Percentiles rank a stretch among this genome's conserved stretches.
Evolutionary conservation across 2,888 invertebrate genomes (phyloP).

Genomic region (Erpobdella octoculata): DNA sequence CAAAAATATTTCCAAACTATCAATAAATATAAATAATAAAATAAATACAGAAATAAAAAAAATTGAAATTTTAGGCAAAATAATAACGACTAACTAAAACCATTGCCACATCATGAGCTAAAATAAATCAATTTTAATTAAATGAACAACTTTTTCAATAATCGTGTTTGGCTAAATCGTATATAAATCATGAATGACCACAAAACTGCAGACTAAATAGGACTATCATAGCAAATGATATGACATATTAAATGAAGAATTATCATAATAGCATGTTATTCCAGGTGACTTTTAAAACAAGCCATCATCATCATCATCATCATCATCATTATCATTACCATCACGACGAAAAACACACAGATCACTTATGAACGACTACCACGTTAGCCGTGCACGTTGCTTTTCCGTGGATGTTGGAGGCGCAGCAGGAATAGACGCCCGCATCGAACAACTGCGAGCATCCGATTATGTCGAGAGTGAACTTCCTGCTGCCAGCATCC

Average conservation of each 20-base stretch:
- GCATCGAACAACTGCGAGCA: slow-evolving; percentile 69
- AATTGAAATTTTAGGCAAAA: too few relatives aligned
- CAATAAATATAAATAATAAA: too few relatives aligned
- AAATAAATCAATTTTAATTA: too few relatives aligned
- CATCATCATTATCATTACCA: neutral
- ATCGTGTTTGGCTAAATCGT: too few relatives aligned
- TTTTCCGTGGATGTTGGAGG: slow-evolving; percentile 77
- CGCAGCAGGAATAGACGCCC: slow-evolving; percentile 79
- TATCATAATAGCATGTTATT: neutral
- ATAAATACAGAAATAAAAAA: too few relatives aligned
- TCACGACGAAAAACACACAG: neutral
- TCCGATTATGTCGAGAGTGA: slow-evolving; percentile 69
- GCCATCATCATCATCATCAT: neutral
- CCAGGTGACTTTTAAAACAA: neutral
- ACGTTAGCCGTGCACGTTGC: slow-evolving; percentile 69
- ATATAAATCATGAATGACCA: too few relatives aligned
- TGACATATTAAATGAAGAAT: neutral
- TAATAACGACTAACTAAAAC: too few relatives aligned
- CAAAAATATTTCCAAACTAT: too few relatives aligned
- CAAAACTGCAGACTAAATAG: too few relatives aligned
- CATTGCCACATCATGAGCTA: too few relatives aligned
- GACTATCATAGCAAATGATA: too few relatives aligned
- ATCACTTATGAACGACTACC: slow-evolving; percentile 58
- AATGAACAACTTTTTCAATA: too few relatives aligned
- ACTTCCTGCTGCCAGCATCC: slow-evolving; percentile 58